Conservation (phyloP, 2,888 invertebrate genomes). For the Clanis bilineata region DNA sequence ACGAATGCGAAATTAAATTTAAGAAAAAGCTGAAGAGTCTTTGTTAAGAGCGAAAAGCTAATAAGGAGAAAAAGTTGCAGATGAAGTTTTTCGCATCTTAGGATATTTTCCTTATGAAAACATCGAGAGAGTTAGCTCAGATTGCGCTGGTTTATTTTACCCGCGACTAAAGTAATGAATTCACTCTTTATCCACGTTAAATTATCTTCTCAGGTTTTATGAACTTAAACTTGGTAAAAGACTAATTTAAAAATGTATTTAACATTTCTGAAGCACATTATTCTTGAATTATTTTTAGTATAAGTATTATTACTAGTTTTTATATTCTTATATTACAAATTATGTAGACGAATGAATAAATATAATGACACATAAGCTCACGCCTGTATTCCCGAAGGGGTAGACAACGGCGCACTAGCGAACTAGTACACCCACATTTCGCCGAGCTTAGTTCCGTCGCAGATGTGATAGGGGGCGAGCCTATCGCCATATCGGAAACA, state of each 20-base stretch:
- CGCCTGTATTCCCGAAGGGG: too few relatives aligned
- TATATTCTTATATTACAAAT: too few relatives aligned
- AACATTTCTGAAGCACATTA: too few relatives aligned
- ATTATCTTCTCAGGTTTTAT: constrained; percentile 33
- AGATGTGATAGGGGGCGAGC: too few relatives aligned
- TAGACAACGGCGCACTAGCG: too few relatives aligned
- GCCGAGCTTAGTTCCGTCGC: too few relatives aligned
- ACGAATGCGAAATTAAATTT: constrained; percentile 57
- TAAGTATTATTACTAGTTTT: too few relatives aligned
- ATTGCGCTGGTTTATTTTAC: constrained; percentile 53
- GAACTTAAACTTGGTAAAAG: not conserved
- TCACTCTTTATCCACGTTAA: constrained; percentile 47
- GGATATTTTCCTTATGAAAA: constrained; percentile 68
- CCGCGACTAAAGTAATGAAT: constrained; percentile 47
- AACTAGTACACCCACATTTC: too few relatives aligned
- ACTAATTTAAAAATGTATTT: not conserved
- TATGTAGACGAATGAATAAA: too few relatives aligned
- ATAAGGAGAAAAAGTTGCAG: constrained; percentile 65
- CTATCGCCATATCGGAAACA: too few relatives aligned
- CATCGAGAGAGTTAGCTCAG: constrained; percentile 54
- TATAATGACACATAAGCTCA: too few relatives aligned
- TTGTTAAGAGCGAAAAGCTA: constrained; percentile 65
- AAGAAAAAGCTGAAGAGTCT: constrained; percentile 56
- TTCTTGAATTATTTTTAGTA: too few relatives aligned
- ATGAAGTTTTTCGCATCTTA: constrained; percentile 63